Evolutionary conservation across 2,113 vertebrate species (phyloP), one percentile per base, ranked within the genome.

Genomic region (Syngnathus floridae): DNA sequence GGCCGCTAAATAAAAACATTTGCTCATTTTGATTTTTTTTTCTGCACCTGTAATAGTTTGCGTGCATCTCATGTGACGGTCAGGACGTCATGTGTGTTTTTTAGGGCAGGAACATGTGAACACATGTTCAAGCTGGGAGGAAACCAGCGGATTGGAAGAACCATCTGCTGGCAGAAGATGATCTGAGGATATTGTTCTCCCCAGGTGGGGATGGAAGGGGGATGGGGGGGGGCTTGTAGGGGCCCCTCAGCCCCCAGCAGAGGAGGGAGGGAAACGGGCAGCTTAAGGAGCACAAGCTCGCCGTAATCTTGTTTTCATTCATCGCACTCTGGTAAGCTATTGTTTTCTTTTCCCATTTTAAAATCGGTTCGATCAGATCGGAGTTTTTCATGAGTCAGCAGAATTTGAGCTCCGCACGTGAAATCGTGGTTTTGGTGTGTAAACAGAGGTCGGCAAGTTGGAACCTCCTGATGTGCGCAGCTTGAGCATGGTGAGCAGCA

Each of bases 101-200:
- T 79, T 74, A 84, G 86, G 83, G 62, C 82, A 79, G 65, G 65
- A 76, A 82, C 84, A 74, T 78, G 74, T 45, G n/a, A 87, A 79
- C 88, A 87, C 86, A 87, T 90, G 86, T 87, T 84, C 80, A 74
- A 70, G 73, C 87, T 84, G 78, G 70, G 84, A 86, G 87, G 84
- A 88, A 88, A 79, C 54, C 59, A 79, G 68, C 66, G 89, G 88
- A 88, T 91, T 91, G 87, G 76, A 88, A 78, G 82, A 90, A 89
- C 90, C 90, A 91, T 91, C 90, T 91, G 90, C 86, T 89, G 69
- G 52, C 72, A 83, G 88, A 90, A 90, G 86, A 90, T 88, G 84
- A 88, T 89, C 88, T 84, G 80, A 80, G 87, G 90, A 89, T 89
- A 87, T 91, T 90, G 82, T 84, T 90, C 90, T 90, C 89, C 77